Evolutionary conservation across 2,888 invertebrate genomes (phyloP).

Genomic region (Orchestes rusci): DNA sequence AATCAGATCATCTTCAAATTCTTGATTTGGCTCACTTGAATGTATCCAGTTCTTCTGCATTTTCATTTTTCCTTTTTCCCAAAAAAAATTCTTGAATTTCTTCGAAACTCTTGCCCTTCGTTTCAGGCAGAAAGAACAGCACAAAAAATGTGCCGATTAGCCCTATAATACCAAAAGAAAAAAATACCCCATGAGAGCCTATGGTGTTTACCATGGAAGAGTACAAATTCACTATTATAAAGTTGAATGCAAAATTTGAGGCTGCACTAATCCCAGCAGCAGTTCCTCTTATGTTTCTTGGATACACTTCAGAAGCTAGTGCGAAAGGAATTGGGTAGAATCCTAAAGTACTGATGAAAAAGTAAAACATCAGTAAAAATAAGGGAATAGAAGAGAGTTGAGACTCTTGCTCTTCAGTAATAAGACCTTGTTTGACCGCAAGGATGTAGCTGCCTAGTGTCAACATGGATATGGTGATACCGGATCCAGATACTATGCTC

Average conservation of each 20-base stretch:
- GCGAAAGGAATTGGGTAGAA: slow-evolving; percentile 53
- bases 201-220: slow-evolving; percentile 42
- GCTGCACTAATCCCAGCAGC: slow-evolving; percentile 47
- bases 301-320: slow-evolving; percentile 51
- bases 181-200: slow-evolving; percentile 46
- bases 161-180: slow-evolving; percentile 45
- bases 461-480: slow-evolving; percentile 51
- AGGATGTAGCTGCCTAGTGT: slow-evolving; percentile 44
- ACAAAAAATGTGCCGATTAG: slow-evolving; percentile 48
- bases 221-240: slow-evolving; percentile 48
- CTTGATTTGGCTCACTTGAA: too few relatives aligned
- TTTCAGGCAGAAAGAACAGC: slow-evolving; percentile 46
- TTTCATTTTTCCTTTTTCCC: slow-evolving; percentile 1
- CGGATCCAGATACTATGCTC: slow-evolving; percentile 51
- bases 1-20: too few relatives aligned
- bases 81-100: slow-evolving; percentile 48
- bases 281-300: slow-evolving; percentile 47
- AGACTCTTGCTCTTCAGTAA: slow-evolving; percentile 28
- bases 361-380: slow-evolving; percentile 44
- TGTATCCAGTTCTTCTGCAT: too few relatives aligned
- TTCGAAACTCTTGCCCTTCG: slow-evolving; percentile 47
- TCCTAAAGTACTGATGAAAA: slow-evolving; percentile 49
- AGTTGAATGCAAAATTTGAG: slow-evolving; percentile 48
- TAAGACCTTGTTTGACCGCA: slow-evolving; percentile 32
- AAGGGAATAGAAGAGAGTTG: slow-evolving; percentile 42